Conservation (phyloP, 2,113 vertebrate genomes). For the Sylvia atricapilla region DNA sequence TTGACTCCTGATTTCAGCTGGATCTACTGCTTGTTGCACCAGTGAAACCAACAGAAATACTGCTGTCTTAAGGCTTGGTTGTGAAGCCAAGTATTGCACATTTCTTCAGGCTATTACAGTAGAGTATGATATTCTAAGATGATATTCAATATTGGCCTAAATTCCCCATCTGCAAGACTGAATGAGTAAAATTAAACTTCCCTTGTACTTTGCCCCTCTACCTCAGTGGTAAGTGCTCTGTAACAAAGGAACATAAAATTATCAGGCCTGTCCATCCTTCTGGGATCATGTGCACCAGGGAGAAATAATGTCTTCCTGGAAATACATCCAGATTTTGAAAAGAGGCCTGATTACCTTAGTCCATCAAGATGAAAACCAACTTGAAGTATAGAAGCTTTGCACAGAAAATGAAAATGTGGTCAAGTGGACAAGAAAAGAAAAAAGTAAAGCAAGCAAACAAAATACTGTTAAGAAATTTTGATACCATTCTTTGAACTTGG, state of each 20-base stretch:
- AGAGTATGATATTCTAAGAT: not conserved
- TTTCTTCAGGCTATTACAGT: not conserved
- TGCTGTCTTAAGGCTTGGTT: not conserved
- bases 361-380: not conserved
- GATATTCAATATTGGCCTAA: not conserved
- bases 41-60: not conserved
- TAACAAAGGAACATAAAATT: not conserved
- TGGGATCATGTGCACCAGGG: not conserved
- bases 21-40: not conserved
- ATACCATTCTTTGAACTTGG: not conserved
- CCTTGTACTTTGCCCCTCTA: not conserved
- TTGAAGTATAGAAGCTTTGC: not conserved
- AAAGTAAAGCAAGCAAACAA: not conserved
- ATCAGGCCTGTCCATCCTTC: not conserved
- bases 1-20: not conserved
- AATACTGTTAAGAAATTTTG: not conserved
- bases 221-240: not conserved
- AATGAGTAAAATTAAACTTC: not conserved
- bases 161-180: not conserved
- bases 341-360: not conserved
- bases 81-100: not conserved
- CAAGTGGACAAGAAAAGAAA: not conserved
- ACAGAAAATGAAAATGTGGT: not conserved
- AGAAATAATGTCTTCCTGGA: not conserved
- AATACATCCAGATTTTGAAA: not conserved